Conservation (phyloP, 2,797 vertebrate species). For the Telmatherina bonti region DNA sequence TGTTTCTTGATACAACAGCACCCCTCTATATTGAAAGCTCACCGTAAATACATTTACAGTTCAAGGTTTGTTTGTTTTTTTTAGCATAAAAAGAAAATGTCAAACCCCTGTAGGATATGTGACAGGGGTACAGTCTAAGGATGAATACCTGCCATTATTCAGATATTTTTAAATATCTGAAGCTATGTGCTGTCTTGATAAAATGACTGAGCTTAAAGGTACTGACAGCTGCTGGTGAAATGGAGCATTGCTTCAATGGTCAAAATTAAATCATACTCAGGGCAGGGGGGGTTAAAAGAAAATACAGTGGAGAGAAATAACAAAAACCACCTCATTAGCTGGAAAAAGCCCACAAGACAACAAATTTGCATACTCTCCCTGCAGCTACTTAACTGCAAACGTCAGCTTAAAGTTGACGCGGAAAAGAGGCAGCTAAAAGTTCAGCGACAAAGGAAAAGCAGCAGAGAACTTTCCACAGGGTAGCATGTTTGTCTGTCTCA, state of each 20-base stretch:
- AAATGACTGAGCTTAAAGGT: slow-evolving; percentile 35
- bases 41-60: slow-evolving; percentile 21
- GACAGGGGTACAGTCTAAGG: slow-evolving; percentile 4
- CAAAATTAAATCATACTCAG: slow-evolving; percentile 34
- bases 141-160: slow-evolving; percentile 10
- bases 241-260: slow-evolving; percentile 36
- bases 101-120: neutral
- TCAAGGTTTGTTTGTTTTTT: neutral
- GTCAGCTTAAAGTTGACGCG: slow-evolving; percentile 42
- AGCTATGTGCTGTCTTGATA: slow-evolving; percentile 27
- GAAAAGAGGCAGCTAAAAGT: slow-evolving; percentile 66
- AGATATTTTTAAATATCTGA: slow-evolving; percentile 21
- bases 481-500: slow-evolving; percentile 22
- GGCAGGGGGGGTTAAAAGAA: slow-evolving; percentile 14
- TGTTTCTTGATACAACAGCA: slow-evolving; percentile 80
- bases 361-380: slow-evolving; percentile 67
- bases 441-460: slow-evolving; percentile 64
- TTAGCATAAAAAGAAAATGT: neutral
- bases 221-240: slow-evolving; percentile 59
- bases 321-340: slow-evolving; percentile 66
- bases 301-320: slow-evolving; percentile 35
- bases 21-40: slow-evolving; percentile 51
- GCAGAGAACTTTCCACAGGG: slow-evolving; percentile 26
- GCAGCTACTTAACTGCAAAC: slow-evolving; percentile 51
- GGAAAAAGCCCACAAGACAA: slow-evolving; percentile 58